Conservation (phyloP, 2,113 vertebrate species). For the Eurystomus gularis region DNA sequence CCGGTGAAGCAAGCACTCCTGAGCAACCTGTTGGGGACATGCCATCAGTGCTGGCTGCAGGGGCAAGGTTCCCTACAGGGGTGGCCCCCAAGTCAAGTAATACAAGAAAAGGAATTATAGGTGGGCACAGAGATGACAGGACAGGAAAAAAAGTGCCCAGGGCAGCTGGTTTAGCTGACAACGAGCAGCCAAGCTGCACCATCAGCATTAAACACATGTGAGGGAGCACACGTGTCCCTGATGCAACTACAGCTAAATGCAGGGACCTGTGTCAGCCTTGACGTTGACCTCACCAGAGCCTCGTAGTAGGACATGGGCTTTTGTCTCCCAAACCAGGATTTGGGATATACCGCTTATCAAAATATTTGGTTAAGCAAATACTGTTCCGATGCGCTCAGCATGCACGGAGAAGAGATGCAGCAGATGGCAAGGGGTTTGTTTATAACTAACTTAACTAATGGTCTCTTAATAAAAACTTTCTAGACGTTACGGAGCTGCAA, state of each 20-base stretch:
- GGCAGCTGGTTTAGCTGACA: not conserved
- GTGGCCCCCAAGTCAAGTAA: not conserved
- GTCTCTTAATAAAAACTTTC: not conserved
- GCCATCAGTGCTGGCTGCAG: not conserved
- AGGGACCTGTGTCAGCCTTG: not conserved
- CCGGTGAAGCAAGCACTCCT: conserved; percentile 91
- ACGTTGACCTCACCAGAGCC: not conserved
- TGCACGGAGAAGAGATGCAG: not conserved
- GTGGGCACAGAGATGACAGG: not conserved
- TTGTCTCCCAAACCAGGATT: not conserved
- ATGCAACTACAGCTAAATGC: not conserved
- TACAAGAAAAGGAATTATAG: accelerated
- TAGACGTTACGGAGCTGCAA: not conserved
- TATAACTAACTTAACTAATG: not conserved
- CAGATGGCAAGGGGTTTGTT: conserved; percentile 8
- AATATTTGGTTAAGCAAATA: conserved; percentile 5
- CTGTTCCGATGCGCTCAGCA: not conserved
- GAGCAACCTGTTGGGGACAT: conserved; percentile 78
- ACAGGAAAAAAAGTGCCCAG: not conserved
- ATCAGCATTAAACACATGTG: not conserved
- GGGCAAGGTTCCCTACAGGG: not conserved
- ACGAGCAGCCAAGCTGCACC: accelerated
- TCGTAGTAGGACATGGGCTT: accelerated
- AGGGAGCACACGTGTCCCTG: not conserved
- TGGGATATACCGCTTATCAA: not conserved